These are phyloP conservation scores for Bufo bufo DNA, from an alignment of 2,113 vertebrate species.

Conservation along the genomic window DNA sequence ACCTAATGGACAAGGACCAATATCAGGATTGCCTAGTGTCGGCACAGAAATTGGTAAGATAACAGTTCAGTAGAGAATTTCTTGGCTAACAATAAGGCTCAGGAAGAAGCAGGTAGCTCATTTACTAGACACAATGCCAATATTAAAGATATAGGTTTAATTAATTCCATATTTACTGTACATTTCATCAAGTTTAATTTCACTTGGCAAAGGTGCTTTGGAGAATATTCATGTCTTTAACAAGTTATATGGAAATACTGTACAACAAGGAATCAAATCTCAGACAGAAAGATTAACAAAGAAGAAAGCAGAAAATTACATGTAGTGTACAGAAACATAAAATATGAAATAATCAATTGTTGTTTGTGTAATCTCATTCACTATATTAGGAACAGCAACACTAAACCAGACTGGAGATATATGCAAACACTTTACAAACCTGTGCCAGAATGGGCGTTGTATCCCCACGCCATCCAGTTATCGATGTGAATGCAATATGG, in stretches of 20 bases:
- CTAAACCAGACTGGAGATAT: conserved; percentile 92
- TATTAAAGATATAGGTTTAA: neutral
- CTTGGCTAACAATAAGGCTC: neutral
- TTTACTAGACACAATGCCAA: neutral
- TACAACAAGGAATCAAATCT: too few species aligned
- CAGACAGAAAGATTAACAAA: neutral
- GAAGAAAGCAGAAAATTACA: too few species aligned
- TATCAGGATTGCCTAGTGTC: conserved; percentile 70
- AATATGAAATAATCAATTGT: neutral
- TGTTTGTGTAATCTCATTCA: neutral
- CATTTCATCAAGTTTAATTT: neutral
- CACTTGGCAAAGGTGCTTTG: neutral
- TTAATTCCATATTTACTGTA: neutral
- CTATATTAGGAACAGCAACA: conserved; percentile 76
- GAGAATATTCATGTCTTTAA: neutral
- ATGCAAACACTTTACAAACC: conserved; percentile 93
- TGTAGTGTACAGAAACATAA: neutral
- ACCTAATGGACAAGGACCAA: conserved; percentile 71
- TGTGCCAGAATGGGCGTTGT: conserved; percentile 95
- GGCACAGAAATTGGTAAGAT: conserved; percentile 58
- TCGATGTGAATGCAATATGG: conserved; percentile 98
- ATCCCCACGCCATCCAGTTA: conserved; percentile 90
- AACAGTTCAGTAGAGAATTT: neutral
- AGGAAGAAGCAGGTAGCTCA: too few species aligned
- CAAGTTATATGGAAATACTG: neutral